Base-by-base conservation (phyloP, 2,113 vertebrate genomes). In the Chaetorhynchus papuensis region DNA sequence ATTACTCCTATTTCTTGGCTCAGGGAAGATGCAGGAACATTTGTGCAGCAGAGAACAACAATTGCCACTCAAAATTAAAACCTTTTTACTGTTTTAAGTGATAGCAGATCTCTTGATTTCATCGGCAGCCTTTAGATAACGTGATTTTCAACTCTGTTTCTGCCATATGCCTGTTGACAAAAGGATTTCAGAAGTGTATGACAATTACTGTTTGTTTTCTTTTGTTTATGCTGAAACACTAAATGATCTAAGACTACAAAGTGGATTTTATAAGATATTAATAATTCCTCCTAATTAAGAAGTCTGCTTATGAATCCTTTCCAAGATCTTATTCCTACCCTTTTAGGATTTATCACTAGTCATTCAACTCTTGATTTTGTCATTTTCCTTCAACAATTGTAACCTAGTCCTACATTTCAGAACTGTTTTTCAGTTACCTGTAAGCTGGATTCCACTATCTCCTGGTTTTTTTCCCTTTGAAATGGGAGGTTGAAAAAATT, bases 21-120 rank as follows among this genome's bases (percentile, higher is more conserved):
- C 19, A 87, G 47, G 68, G 64, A 89, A 86, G 84, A 94, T 44
- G 27, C 52, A 91, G 60, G 3, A 28, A 82, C 44, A 76, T 95
- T 97, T 96, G 77, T 59, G 84, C 70, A 93, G 65, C 52, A 95
- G 80, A 97, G 96, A 96, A 96, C 63, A 89, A 80, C 33, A 94
- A 41, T 35, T 93, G 63, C 90, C 89, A 95, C 54, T 97, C 86
- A 97, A 95, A 97, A 95, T 64, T 20, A 94, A 98, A 97, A 87
- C 19, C 17, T 45, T 92, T 90, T 87, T 81, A 53, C 59, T 96
- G 63, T 91, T 87, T 75, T 76, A 96, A 96, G n/a, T 93, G 82
- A 95, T 93, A 93, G 74, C 28, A 56, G 71, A 94, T 89, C 90
- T 97, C 84, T 56, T 95, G 80, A 95, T 89, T 96, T 95, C 78